A percentile compares a stretch with the other conserved stretches of the same genome.
Conservation (phyloP, 2,113 vertebrate genomes). For the Salvator merianae region DNA sequence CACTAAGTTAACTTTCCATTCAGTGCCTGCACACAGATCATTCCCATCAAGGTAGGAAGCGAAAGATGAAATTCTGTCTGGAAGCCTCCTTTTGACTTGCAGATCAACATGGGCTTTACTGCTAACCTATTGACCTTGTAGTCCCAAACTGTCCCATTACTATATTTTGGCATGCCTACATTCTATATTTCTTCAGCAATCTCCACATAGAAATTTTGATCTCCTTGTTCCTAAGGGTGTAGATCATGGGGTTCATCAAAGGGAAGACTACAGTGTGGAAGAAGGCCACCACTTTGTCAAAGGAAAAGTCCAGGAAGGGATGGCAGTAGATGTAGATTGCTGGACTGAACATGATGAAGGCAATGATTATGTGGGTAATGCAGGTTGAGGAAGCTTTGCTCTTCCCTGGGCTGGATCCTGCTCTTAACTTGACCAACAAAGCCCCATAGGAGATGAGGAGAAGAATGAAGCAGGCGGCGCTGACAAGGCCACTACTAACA, state of each 20-base stretch:
- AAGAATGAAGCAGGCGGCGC: slow-evolving; percentile 11
- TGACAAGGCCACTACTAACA: slow-evolving; percentile 49
- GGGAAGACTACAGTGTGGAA: slow-evolving; percentile 24
- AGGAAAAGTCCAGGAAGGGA: slow-evolving; percentile 1
- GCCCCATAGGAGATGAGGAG: neutral
- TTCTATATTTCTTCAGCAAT: neutral
- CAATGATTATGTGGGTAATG: slow-evolving; percentile 31
- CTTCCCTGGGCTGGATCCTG: slow-evolving; percentile 20
- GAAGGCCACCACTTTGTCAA: slow-evolving; percentile 27
- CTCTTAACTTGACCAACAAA: slow-evolving; percentile 25
- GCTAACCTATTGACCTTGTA: no score
- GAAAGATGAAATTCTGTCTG: no score
- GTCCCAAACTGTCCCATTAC: no score
- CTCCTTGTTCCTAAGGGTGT: slow-evolving; percentile 34
- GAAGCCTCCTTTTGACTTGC: no score
- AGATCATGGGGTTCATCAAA: slow-evolving; percentile 37
- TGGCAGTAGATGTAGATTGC: slow-evolving; percentile 17
- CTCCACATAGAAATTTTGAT: slow-evolving; percentile 15
- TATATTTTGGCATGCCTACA: no score
- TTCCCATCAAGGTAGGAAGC: no score
- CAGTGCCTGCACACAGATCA: no score
- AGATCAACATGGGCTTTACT: no score
- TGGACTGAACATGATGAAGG: slow-evolving; percentile 8
- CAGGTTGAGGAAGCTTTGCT: slow-evolving; percentile 49
- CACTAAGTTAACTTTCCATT: no score